Percentiles rank a stretch among this genome's conserved stretches.
These are phyloP conservation scores for Rhinoraja longicauda DNA, from an alignment of 2,797 vertebrate species.

Conservation along the genomic window DNA sequence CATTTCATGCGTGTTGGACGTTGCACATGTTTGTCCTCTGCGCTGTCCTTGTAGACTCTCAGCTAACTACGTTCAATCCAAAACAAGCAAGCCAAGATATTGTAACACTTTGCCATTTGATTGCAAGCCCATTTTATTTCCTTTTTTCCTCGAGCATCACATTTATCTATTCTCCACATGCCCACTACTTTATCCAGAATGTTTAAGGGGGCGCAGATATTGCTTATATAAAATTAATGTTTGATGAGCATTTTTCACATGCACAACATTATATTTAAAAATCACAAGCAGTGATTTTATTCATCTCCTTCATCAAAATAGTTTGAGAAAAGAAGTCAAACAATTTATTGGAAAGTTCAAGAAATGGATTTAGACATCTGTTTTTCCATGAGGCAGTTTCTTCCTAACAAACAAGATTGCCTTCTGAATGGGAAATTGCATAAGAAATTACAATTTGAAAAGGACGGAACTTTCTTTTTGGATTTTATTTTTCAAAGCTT, in stretches of 20 bases:
- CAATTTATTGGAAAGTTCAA: not conserved
- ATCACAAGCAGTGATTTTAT: not conserved
- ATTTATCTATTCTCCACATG: not conserved
- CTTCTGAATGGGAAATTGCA: not conserved
- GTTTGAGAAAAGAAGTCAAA: no score
- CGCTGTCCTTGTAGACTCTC: conserved; percentile 19
- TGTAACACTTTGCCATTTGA: not conserved
- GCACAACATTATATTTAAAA: not conserved
- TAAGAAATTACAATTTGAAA: not conserved
- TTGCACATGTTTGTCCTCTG: conserved; percentile 36
- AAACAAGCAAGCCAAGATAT: not conserved
- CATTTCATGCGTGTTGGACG: conserved; percentile 12
- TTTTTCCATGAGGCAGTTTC: not conserved
- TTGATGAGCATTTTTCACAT: not conserved
- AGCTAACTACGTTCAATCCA: conserved; percentile 12
- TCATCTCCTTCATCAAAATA: not conserved
- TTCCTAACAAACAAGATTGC: no score
- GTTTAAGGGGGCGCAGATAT: not conserved
- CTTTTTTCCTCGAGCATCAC: not conserved
- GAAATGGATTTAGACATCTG: not conserved
- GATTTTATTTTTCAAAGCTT: not conserved
- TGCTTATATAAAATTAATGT: not conserved
- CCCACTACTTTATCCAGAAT: not conserved
- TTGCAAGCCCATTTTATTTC: not conserved
- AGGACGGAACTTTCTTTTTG: not conserved